Conservation (phyloP, 2,797 vertebrate species). For the Peromyscus eremicus region DNA sequence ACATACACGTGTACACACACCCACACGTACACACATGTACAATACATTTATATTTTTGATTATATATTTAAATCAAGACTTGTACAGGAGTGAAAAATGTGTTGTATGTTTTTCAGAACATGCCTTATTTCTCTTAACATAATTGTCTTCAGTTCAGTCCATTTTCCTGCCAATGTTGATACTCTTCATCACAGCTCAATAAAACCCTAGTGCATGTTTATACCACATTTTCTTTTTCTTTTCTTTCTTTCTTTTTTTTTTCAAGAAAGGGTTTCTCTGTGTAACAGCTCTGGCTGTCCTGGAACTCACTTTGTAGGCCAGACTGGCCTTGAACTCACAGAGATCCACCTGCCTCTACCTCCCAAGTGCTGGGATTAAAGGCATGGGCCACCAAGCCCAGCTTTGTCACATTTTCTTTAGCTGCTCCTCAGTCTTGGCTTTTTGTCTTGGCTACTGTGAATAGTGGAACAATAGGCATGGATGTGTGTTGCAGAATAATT, state of each 20-base stretch:
- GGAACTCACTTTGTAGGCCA: not conserved
- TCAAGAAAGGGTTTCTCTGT: not conserved
- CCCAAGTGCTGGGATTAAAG: too few species aligned
- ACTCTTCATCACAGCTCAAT: not conserved
- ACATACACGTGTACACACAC: not conserved
- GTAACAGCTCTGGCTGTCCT: not conserved
- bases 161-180: not conserved
- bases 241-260: not conserved
- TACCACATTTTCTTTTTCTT: not conserved
- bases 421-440: not conserved
- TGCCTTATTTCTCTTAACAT: not conserved
- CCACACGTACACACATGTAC: too few species aligned
- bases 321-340: not conserved
- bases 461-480: not conserved
- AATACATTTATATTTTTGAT: not conserved
- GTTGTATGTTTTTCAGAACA: not conserved
- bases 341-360: not conserved
- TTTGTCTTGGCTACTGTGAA: too few species aligned
- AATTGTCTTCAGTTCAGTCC: not conserved
- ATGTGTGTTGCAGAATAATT: not conserved
- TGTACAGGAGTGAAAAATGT: not conserved
- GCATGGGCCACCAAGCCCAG: not conserved
- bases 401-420: not conserved
- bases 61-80: not conserved
- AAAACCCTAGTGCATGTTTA: not conserved